Evolutionary conservation across 2,113 vertebrate species (phyloP).

Genomic region (Ursus arctos): DNA sequence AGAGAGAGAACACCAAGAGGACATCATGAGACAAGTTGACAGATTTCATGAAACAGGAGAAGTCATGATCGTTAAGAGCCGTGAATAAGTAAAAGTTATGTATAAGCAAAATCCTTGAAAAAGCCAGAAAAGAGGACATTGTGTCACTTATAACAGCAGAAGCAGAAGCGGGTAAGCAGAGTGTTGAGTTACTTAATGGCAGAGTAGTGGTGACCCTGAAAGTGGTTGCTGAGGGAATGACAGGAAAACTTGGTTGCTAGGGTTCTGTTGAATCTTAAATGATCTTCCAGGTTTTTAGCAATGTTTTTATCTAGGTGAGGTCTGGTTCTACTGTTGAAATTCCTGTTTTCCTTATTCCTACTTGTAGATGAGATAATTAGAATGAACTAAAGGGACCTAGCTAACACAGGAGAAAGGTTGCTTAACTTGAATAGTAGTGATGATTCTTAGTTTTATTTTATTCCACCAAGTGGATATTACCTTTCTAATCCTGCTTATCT

Average conservation of each 20-base stretch:
- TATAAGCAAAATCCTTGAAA: neutral
- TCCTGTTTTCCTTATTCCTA: neutral
- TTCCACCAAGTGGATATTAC: neutral
- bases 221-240: neutral
- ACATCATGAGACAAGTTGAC: neutral
- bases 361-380: neutral
- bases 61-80: neutral
- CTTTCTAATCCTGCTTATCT: neutral
- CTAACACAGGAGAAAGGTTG: neutral
- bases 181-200: neutral
- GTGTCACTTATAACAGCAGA: neutral
- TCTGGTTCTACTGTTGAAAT: neutral
- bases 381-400: neutral
- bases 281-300: neutral
- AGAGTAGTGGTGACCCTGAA: neutral
- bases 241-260: neutral
- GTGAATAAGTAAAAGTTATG: neutral
- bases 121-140: neutral
- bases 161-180: neutral
- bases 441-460: slow-evolving; percentile 19
- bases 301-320: neutral
- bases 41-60: neutral
- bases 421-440: neutral
- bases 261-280: neutral
- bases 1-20: neutral